Conservation (phyloP, 2,888 invertebrate species). For the Macaria notata region DNA sequence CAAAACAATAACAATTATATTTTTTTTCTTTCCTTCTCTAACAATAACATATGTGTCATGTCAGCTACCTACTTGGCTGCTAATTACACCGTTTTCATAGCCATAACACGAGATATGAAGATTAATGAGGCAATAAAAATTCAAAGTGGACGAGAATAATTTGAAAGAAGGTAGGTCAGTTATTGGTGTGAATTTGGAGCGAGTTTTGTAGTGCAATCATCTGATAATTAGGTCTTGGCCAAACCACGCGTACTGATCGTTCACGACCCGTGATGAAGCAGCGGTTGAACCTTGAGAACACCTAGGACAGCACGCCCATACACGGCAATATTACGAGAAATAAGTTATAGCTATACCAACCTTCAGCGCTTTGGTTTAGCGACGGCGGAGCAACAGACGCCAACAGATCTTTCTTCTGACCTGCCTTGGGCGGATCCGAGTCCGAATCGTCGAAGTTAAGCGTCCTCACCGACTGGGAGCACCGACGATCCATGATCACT, state of each 20-base stretch:
- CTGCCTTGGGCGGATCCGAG: constrained; percentile 74
- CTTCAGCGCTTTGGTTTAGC: constrained; percentile 73
- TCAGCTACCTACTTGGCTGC: not conserved
- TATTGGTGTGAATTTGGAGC: constrained; percentile 6
- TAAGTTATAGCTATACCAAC: constrained; percentile 46
- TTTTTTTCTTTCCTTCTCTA: constrained; percentile 3
- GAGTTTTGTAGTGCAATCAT: constrained; percentile 9
- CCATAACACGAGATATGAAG: constrained; percentile 1
- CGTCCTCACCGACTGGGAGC: constrained; percentile 88
- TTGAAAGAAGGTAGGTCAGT: constrained; percentile 21
- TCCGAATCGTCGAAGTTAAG: constrained; percentile 89
- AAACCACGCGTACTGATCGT: constrained; percentile 38
- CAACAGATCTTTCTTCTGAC: constrained; percentile 66
- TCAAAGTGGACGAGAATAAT: constrained; percentile 1
- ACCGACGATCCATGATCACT: constrained; percentile 81
- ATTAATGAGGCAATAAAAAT: constrained; percentile 8
- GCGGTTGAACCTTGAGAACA: constrained; percentile 70
- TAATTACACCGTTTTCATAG: not conserved
- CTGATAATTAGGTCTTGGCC: constrained; percentile 14
- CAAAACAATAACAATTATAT: constrained; percentile 2
- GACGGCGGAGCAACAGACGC: constrained; percentile 63
- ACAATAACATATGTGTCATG: constrained; percentile 4
- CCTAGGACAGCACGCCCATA: constrained; percentile 42
- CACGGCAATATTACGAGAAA: constrained; percentile 36
- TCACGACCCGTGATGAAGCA: constrained; percentile 59